Conservation (phyloP, 2,113 vertebrate genomes). For the Mustela nigripes region DNA sequence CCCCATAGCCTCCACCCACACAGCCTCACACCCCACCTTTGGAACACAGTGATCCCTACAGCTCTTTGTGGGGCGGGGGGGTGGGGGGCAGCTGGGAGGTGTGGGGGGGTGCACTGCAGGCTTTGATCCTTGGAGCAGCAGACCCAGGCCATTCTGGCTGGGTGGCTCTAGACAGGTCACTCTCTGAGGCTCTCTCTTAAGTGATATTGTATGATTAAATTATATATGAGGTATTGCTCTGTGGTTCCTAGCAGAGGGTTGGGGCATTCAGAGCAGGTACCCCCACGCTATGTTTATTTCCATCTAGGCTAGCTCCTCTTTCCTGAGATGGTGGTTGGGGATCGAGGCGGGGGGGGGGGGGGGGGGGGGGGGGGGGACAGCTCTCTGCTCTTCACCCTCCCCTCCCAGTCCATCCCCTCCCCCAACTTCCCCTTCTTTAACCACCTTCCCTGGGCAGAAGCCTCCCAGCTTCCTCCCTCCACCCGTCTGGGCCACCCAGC, state of each 20-base stretch:
- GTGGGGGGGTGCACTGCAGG: no score
- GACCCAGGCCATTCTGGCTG: neutral
- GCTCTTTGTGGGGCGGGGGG: neutral
- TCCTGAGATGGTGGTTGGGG: neutral
- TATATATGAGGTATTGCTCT: neutral
- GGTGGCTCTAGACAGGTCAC: neutral
- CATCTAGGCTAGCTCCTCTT: neutral
- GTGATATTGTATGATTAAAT: neutral
- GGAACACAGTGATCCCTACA: constrained; percentile 44
- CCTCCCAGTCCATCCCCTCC: neutral
- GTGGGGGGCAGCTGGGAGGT: no score
- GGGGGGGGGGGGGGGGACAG: fast-evolving
- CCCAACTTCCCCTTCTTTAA: neutral
- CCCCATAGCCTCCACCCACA: neutral
- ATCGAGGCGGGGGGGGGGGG: fast-evolving
- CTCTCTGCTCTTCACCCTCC: neutral
- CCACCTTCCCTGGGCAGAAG: neutral
- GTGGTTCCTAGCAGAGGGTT: neutral
- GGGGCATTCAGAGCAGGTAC: neutral
- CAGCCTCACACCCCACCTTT: constrained; percentile 7
- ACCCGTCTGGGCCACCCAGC: neutral
- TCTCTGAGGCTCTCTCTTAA: constrained; percentile 7
- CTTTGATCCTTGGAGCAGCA: neutral
- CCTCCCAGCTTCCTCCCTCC: neutral
- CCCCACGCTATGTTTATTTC: neutral